Evolutionary conservation across 2,888 invertebrate species (phyloP).

Genomic region (Lochmaea crataegi): DNA sequence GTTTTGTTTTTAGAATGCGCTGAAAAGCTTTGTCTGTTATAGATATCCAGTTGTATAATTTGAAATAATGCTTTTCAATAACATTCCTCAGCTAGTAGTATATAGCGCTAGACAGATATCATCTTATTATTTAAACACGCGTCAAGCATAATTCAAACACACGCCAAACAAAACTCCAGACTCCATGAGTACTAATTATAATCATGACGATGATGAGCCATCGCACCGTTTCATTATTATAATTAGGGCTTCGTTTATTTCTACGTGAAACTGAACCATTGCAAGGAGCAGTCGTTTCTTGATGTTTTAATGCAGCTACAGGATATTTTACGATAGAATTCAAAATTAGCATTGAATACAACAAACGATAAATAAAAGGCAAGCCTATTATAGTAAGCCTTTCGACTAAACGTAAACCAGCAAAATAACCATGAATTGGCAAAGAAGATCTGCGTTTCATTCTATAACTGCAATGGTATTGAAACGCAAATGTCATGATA

Average conservation of each 20-base stretch:
- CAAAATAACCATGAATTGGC: too few species aligned
- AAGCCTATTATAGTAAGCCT: too few species aligned
- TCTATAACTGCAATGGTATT: too few species aligned
- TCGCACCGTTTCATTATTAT: neutral
- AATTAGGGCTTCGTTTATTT: neutral
- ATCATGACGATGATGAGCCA: neutral
- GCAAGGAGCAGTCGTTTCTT: neutral
- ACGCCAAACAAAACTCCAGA: neutral
- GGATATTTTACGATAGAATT: too few species aligned
- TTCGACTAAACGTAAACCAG: too few species aligned
- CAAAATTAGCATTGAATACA: too few species aligned
- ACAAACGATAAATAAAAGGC: too few species aligned
- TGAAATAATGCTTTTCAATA: slow-evolving; percentile 27
- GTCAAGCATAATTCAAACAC: neutral
- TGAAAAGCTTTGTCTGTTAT: slow-evolving; percentile 24
- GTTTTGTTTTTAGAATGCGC: slow-evolving; percentile 12
- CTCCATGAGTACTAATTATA: neutral
- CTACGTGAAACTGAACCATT: neutral
- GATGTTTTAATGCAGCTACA: too few species aligned
- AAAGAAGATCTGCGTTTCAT: too few species aligned
- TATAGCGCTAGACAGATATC: slow-evolving; percentile 1
- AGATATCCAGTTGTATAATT: slow-evolving; percentile 26
- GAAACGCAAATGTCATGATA: too few species aligned
- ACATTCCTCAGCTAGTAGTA: neutral
- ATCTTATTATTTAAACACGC: neutral